phyloP scores from a whole-genome alignment of 2,113 vertebrate species.

The Boulengeromyrus knoepffleri region DNA sequence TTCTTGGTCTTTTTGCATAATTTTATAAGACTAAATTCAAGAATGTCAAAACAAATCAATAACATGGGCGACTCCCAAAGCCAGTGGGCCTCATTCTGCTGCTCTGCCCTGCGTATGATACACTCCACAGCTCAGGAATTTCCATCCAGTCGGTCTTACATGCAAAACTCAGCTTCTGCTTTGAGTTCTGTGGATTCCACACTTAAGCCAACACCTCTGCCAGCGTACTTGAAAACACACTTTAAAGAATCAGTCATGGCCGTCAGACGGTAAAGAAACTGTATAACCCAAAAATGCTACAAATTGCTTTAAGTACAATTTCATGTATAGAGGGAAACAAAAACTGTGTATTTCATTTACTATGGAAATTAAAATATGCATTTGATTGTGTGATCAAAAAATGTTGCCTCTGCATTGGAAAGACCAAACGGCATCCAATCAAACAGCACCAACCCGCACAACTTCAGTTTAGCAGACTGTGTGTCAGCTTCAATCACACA shows the following conservation, averaged over 20 bases:
- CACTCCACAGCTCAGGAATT: neutral
- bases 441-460: neutral
- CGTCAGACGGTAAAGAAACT: neutral
- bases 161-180: neutral
- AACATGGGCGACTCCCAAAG: neutral
- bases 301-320: neutral
- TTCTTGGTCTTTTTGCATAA: constrained; percentile 2
- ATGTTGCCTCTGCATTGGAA: neutral
- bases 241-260: neutral
- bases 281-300: neutral
- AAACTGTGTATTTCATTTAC: neutral
- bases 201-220: neutral
- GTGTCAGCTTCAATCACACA: neutral
- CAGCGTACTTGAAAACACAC: neutral
- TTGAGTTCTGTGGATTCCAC: neutral
- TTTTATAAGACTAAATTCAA: neutral
- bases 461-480: neutral
- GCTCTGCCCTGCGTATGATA: neutral
- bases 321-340: neutral
- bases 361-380: neutral
- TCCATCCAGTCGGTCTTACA: neutral
- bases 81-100: neutral
- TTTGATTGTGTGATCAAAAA: neutral
- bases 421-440: neutral
- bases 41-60: neutral